phyloP scores from a whole-genome alignment of 2,888 invertebrate species.

The Caenorhabditis sp. region DNA sequence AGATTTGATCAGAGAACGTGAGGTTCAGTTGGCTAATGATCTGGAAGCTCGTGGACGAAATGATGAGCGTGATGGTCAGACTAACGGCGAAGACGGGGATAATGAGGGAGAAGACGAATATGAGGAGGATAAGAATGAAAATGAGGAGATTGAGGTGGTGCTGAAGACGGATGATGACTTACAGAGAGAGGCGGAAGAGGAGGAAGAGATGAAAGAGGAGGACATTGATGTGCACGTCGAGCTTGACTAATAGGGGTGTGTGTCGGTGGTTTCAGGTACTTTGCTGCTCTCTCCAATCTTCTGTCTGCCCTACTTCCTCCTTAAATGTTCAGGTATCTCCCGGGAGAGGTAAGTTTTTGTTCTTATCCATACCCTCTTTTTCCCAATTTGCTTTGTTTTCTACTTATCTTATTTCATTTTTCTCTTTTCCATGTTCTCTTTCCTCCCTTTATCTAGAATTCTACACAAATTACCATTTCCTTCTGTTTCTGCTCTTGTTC shows the following conservation, averaged over 20 bases:
- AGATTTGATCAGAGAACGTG: conserved; percentile 72
- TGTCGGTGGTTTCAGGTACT: conserved; percentile 39
- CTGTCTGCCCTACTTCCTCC: neutral
- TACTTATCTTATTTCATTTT: neutral
- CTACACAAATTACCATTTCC: conserved; percentile 7
- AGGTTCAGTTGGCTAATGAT: conserved; percentile 60
- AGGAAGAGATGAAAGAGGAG: conserved; percentile 43
- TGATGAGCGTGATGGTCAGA: conserved; percentile 25
- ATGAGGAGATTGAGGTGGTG: conserved; percentile 58
- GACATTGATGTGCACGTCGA: conserved; percentile 63
- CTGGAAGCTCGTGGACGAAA: conserved; percentile 18
- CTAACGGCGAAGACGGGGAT: conserved; percentile 44
- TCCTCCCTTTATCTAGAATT: neutral
- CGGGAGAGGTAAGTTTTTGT: conserved; percentile 33
- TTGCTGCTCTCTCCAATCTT: neutral
- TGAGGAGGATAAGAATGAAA: conserved; percentile 48
- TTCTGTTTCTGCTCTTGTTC: neutral
- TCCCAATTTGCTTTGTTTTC: neutral
- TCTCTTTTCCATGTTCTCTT: conserved; percentile 3
- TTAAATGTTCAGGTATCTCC: conserved; percentile 38
- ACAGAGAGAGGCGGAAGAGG: conserved; percentile 49
- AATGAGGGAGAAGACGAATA: conserved; percentile 45
- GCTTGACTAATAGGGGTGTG: conserved; percentile 34
- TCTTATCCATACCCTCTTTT: neutral
- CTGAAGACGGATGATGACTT: conserved; percentile 37